These are phyloP conservation scores for Linepithema humile DNA, from an alignment of 1,140 invertebrate genomes.

Conservation along the genomic window DNA sequence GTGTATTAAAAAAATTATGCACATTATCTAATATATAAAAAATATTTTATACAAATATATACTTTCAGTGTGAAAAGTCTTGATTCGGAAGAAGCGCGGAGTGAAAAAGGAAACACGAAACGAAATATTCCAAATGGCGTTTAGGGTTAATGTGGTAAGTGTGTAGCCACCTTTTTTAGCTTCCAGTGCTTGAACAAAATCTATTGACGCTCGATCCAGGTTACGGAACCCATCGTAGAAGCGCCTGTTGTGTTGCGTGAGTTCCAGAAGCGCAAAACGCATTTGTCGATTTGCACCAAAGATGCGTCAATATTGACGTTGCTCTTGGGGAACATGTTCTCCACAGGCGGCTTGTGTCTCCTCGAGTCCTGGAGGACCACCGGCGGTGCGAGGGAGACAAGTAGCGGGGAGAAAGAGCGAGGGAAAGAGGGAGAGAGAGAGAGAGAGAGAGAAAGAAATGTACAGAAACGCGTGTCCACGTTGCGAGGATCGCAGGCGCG, in stretches of 20 bases:
- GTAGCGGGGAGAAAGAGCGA: constrained; percentile 38
- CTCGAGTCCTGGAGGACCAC: constrained; percentile 67
- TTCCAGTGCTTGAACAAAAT: constrained; percentile 16
- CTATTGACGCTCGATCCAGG: constrained; percentile 20
- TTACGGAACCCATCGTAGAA: constrained; percentile 42
- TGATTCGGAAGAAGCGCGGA: not conserved
- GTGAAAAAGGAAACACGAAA: not conserved
- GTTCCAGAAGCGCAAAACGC: constrained; percentile 64
- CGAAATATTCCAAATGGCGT: not conserved
- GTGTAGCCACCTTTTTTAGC: constrained; percentile 15
- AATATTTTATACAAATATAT: not conserved
- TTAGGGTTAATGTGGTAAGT: not conserved
- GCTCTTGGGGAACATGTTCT: constrained; percentile 73
- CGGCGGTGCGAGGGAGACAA: constrained; percentile 57
- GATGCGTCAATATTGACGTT: constrained; percentile 77
- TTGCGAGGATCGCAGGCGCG: constrained; percentile 50
- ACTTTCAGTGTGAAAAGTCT: not conserved
- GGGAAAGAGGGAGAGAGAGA: not conserved
- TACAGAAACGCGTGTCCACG: constrained; percentile 16
- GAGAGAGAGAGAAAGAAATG: not conserved
- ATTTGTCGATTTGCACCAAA: constrained; percentile 74
- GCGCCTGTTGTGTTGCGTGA: constrained; percentile 40
- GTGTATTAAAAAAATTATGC: not conserved
- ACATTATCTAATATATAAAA: too few relatives aligned
- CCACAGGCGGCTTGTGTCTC: constrained; percentile 65